A percentile compares a stretch with the other conserved stretches of the same genome.
phyloP scores from a whole-genome alignment of 2,888 invertebrate species.

The Leptura quadrifasciata region DNA sequence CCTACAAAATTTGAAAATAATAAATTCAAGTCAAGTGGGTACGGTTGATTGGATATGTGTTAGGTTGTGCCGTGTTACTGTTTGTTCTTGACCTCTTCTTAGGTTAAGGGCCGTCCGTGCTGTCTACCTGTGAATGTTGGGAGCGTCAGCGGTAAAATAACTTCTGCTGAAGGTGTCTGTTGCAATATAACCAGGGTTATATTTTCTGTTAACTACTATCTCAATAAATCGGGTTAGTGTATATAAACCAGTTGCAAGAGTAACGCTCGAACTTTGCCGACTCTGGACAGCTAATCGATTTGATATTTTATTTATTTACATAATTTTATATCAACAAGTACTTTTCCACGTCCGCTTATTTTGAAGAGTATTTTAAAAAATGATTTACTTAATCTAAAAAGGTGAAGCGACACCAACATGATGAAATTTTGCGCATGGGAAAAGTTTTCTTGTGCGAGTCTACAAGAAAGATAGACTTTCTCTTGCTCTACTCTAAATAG shows the following conservation, averaged over 20 bases:
- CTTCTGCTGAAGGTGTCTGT: not conserved
- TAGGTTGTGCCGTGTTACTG: not conserved
- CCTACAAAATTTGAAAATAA: not conserved
- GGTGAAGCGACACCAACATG: too few relatives aligned
- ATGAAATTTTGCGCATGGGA: too few relatives aligned
- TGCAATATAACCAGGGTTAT: constrained; percentile 3
- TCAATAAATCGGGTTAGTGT: not conserved
- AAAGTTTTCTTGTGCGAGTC: too few relatives aligned
- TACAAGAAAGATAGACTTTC: too few relatives aligned
- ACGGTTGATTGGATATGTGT: constrained; percentile 7
- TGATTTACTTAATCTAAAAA: too few relatives aligned
- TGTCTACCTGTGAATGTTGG: constrained; percentile 7
- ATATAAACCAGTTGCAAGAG: not conserved
- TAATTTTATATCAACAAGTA: too few relatives aligned
- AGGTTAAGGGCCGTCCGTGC: constrained; percentile 3
- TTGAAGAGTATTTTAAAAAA: too few relatives aligned
- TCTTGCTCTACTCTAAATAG: too few relatives aligned
- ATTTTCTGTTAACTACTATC: not conserved
- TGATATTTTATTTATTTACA: too few relatives aligned
- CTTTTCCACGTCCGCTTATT: too few relatives aligned
- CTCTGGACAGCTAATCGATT: not conserved
- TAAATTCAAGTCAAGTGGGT: constrained; percentile 1
- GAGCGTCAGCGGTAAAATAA: constrained; percentile 3
- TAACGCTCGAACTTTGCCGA: not conserved
- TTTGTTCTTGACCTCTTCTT: constrained; percentile 7